phyloP scores from a whole-genome alignment of 2,888 invertebrate species.

The Epinotia ramella region DNA sequence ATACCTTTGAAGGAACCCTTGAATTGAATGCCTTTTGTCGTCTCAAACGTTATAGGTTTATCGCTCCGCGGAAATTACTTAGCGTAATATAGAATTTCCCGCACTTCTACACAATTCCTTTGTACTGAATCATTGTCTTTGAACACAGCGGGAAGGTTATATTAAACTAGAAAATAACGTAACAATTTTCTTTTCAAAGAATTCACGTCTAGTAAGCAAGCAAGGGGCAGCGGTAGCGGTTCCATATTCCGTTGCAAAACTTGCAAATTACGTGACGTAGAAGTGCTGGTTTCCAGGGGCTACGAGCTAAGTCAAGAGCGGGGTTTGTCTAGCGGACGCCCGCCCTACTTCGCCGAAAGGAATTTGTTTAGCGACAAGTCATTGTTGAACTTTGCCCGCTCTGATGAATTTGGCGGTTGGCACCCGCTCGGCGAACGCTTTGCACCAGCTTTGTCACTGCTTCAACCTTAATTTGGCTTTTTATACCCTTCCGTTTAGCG shows the following conservation, averaged over 20 bases:
- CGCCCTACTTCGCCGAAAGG: constrained; percentile 62
- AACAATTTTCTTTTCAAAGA: neutral
- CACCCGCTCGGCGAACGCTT: constrained; percentile 35
- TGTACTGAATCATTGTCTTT: constrained; percentile 15
- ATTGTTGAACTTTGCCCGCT: constrained; percentile 59
- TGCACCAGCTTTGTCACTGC: constrained; percentile 18
- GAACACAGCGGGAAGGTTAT: neutral
- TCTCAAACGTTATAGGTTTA: constrained; percentile 12
- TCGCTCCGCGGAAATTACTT: neutral
- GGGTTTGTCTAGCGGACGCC: constrained; percentile 45
- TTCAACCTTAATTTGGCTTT: constrained; percentile 21
- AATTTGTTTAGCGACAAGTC: constrained; percentile 58
- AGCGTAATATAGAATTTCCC: constrained; percentile 23
- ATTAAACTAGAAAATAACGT: neutral
- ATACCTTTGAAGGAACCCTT: constrained; percentile 8
- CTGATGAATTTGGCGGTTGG: constrained; percentile 49
- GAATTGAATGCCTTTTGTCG: neutral
- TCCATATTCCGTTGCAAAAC: neutral
- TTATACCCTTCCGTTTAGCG: neutral
- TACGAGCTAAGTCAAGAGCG: constrained; percentile 21
- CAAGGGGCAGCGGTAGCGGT: neutral
- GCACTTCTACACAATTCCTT: constrained; percentile 3
- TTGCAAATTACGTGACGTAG: constrained; percentile 17
- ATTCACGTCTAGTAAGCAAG: neutral
- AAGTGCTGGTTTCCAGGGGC: constrained; percentile 22